phyloP scores from a whole-genome alignment of 2,113 vertebrate genomes.

The Caranx ignobilis region DNA sequence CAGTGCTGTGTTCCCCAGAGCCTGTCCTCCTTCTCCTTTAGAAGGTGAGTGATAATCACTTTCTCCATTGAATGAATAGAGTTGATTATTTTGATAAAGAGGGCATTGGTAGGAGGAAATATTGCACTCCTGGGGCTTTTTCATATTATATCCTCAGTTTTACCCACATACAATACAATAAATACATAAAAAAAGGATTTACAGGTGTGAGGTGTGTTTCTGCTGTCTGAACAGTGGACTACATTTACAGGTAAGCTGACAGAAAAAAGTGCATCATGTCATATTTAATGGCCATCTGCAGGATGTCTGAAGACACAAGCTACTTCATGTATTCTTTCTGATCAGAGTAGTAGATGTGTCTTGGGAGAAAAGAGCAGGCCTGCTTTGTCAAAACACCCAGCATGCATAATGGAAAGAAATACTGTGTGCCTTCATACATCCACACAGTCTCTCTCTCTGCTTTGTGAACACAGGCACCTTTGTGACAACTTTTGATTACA shows the following conservation, averaged over 20 bases:
- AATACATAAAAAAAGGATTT: too few species aligned
- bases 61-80: too few species aligned
- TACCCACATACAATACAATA: too few species aligned
- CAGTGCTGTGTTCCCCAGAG: too few species aligned
- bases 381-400: slow-evolving; percentile 13
- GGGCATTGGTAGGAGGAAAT: too few species aligned
- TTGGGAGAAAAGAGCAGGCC: slow-evolving; percentile 12
- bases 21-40: too few species aligned
- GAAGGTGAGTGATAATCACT: too few species aligned
- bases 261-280: not conserved
- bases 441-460: too few species aligned
- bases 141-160: too few species aligned
- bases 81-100: too few species aligned
- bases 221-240: not conserved
- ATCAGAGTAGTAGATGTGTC: slow-evolving; percentile 18
- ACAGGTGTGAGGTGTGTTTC: not conserved
- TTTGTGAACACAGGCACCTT: not conserved
- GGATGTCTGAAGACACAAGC: not conserved
- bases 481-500: not conserved
- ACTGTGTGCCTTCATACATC: slow-evolving; percentile 18
- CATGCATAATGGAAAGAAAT: slow-evolving; percentile 32
- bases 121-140: too few species aligned
- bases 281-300: not conserved
- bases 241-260: slow-evolving; percentile 6
- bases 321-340: slow-evolving; percentile 29